A percentile compares a stretch with the other conserved stretches of the same genome.
Evolutionary conservation across 2,113 vertebrate genomes (phyloP).

Genomic region (Butorides virescens): DNA sequence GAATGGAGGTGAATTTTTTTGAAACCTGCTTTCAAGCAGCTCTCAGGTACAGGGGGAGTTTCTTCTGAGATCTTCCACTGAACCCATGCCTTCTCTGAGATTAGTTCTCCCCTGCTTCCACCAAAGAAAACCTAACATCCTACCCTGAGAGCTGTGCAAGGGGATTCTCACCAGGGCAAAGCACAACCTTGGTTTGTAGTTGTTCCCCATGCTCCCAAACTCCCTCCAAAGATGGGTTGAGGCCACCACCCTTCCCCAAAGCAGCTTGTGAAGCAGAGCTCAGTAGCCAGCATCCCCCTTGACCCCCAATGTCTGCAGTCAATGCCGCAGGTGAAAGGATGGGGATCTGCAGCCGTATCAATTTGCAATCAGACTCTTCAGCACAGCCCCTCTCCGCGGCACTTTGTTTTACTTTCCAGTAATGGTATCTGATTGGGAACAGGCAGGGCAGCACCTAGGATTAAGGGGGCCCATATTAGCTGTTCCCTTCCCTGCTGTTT

Average conservation of each 20-base stretch:
- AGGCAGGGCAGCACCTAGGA: slow-evolving; percentile 43
- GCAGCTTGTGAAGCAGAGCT: neutral
- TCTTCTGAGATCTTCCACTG: neutral
- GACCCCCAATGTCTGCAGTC: accelerated
- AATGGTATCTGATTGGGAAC: neutral
- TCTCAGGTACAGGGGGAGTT: neutral
- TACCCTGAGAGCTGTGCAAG: neutral
- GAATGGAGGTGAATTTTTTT: neutral
- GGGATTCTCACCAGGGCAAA: neutral
- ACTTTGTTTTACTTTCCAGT: neutral
- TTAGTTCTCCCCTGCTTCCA: neutral
- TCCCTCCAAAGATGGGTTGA: neutral
- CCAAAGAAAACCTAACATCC: neutral
- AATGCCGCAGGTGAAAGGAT: neutral
- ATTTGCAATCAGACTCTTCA: neutral
- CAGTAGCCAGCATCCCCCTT: neutral
- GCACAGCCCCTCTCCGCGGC: neutral
- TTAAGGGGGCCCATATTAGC: neutral
- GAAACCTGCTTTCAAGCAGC: neutral
- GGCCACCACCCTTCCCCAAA: neutral
- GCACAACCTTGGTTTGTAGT: neutral
- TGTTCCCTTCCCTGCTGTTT: neutral
- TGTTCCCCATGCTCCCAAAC: neutral
- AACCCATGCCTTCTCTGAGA: neutral
- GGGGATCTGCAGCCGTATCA: neutral